Percentiles rank a stretch among this genome's conserved stretches.
These are phyloP conservation scores for Columba janthina DNA, from an alignment of 2,113 vertebrate genomes.

Conservation along the genomic window DNA sequence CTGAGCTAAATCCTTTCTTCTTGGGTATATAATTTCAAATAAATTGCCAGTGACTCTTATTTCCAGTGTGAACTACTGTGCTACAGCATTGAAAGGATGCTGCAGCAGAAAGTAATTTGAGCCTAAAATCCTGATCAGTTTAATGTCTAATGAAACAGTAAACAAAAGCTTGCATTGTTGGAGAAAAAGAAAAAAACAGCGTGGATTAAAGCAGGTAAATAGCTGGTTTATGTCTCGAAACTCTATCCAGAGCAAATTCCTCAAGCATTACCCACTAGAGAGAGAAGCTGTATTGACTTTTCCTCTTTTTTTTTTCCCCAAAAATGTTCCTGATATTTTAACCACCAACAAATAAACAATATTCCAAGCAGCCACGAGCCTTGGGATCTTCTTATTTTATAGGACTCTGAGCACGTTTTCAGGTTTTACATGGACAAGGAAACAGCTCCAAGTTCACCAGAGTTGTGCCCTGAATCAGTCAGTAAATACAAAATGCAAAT, in stretches of 20 bases:
- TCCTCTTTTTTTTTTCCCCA: neutral
- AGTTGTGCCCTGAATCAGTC: fast-evolving
- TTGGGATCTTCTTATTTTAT: neutral
- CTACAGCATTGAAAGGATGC: neutral
- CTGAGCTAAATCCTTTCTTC: neutral
- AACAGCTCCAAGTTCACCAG: neutral
- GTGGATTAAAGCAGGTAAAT: conserved; percentile 28
- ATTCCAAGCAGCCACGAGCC: neutral
- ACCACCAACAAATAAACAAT: neutral
- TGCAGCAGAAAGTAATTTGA: neutral
- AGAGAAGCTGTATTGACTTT: neutral
- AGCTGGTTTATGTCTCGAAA: neutral
- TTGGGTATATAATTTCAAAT: neutral
- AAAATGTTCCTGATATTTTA: neutral
- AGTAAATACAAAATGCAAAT: neutral
- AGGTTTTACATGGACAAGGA: neutral
- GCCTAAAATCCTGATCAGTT: conserved; percentile 24
- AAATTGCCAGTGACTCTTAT: neutral
- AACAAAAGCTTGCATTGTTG: conserved; percentile 42
- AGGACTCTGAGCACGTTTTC: neutral
- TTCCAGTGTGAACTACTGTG: neutral
- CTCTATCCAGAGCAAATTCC: neutral
- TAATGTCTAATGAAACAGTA: neutral
- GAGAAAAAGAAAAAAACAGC: neutral
- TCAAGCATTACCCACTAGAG: neutral